Evolutionary conservation across 1,140 invertebrate genomes (phyloP), one percentile per base, ranked within the genome.

Genomic region (Bombus pascuorum): DNA sequence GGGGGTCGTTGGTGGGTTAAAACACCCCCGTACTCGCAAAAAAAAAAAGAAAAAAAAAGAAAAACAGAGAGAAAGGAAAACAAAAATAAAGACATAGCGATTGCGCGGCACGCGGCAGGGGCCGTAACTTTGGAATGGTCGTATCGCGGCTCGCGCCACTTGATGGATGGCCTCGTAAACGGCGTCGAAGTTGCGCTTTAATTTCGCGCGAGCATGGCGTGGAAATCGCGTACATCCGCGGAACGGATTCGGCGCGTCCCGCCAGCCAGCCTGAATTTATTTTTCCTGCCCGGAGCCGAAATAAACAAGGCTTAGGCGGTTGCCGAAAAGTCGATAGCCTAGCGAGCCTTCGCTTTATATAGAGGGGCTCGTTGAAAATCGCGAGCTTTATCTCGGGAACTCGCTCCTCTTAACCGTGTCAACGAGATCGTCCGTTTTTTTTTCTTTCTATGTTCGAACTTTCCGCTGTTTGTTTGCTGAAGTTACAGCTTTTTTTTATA

Each of bases 131-230:
- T n/a, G 47, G 34, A 9, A 62, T 42, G n/a, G 71, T 53, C 37
- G 37, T 84, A 84, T 78, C 83, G 75, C 28, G 68, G 13, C 2
- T 28, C 66, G 68, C 15, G 57, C 28, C 22, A 32, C 28, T 79
- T 86, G 85, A 86, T 72, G 66, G 85, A 86, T 86, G 57, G 85
- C 74, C 85, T 83, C 85, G 85, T 86, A 86, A 86, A 86, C 81
- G 85, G 85, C 68, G 77, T 73, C 83, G 76, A 85, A 85, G 83
- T 72, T 73, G 53, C 47, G 70, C 83, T 78, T 83, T 83, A 83
- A 83, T 83, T 83, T 57, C 82, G 37, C 44, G 47, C 65, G 73
- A 39, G 22, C 78, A 25, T 66, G 28, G 42, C 78, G 47, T 39
- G 79, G 65, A 78, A 77, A 70, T 77, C 81, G 81, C 81, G 65